Percentiles rank a stretch among this genome's conserved stretches.
phyloP scores from a whole-genome alignment of 2,113 vertebrate genomes.

The Seriola dumerili region DNA sequence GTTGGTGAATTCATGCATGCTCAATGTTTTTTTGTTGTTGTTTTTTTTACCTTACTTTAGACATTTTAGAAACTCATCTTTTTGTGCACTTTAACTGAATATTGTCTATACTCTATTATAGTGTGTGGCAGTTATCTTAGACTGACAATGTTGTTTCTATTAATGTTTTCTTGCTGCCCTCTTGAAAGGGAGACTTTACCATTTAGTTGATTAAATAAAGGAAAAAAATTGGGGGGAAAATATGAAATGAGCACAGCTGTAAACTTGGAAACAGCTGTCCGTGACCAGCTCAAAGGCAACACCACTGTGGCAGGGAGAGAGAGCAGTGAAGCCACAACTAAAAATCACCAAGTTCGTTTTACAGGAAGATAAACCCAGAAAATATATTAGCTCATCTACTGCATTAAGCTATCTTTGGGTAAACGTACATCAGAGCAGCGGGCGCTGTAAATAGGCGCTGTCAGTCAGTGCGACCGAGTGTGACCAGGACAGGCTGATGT shows the following conservation, averaged over 20 bases:
- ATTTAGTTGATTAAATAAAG: neutral
- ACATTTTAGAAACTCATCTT: neutral
- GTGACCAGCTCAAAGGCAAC: conserved; percentile 38
- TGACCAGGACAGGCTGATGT: conserved; percentile 5
- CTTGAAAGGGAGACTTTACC: neutral
- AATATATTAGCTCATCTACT: neutral
- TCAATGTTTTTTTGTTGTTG: too few relatives aligned
- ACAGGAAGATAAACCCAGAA: neutral
- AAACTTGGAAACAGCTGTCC: neutral
- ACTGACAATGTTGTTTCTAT: neutral
- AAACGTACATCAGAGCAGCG: neutral
- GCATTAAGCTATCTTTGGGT: neutral
- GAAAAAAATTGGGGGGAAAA: neutral
- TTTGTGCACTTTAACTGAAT: neutral
- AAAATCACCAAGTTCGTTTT: neutral
- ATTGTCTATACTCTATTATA: neutral
- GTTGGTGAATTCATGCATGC: too few relatives aligned
- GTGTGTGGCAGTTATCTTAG: neutral
- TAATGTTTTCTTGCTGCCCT: neutral
- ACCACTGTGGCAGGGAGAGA: neutral
- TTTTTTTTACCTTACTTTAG: neutral
- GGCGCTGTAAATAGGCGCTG: neutral
- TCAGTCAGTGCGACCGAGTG: neutral
- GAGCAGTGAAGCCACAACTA: too few relatives aligned
- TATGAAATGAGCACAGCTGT: neutral